Conservation (phyloP, 1,140 invertebrate species). For the Cotesia vestalis region DNA sequence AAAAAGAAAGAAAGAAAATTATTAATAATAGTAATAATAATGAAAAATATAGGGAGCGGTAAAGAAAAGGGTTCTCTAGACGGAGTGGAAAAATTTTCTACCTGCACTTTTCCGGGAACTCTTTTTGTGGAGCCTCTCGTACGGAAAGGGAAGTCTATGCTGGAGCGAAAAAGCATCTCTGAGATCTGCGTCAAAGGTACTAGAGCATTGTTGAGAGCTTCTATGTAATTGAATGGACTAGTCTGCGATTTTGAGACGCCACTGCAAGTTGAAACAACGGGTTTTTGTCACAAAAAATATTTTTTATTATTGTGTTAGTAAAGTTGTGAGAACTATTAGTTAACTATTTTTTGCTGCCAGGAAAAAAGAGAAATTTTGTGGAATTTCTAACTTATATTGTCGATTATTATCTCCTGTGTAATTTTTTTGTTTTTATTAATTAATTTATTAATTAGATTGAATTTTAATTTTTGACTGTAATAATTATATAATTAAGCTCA, state of each 20-base stretch:
- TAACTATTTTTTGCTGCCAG: too few relatives aligned
- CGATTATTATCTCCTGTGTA: too few relatives aligned
- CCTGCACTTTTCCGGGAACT: conserved; percentile 26
- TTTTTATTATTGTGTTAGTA: too few relatives aligned
- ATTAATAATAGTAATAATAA: background rate
- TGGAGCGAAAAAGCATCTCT: conserved; percentile 23
- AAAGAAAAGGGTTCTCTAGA: conserved; percentile 23
- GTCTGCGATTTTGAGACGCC: background rate
- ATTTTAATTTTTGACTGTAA: too few relatives aligned
- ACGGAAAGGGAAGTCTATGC: conserved; percentile 32
- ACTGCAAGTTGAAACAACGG: background rate
- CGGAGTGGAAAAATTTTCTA: background rate
- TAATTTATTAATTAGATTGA: too few relatives aligned
- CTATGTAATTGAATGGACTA: conserved; percentile 17
- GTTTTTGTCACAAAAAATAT: too few relatives aligned
- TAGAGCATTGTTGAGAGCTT: background rate
- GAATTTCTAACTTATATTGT: too few relatives aligned
- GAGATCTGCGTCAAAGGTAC: conserved; percentile 5
- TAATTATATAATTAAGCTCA: too few relatives aligned
- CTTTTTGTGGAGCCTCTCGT: conserved; percentile 13
- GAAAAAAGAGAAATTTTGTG: too few relatives aligned
- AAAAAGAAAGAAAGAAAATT: background rate
- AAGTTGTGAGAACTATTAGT: too few relatives aligned
- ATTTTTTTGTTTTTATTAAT: too few relatives aligned
- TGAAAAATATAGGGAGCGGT: conserved; percentile 1